Percentiles rank a stretch among this genome's conserved stretches.
Conservation (phyloP, 2,888 invertebrate genomes). For the Scaptomyza caliginosa region DNA sequence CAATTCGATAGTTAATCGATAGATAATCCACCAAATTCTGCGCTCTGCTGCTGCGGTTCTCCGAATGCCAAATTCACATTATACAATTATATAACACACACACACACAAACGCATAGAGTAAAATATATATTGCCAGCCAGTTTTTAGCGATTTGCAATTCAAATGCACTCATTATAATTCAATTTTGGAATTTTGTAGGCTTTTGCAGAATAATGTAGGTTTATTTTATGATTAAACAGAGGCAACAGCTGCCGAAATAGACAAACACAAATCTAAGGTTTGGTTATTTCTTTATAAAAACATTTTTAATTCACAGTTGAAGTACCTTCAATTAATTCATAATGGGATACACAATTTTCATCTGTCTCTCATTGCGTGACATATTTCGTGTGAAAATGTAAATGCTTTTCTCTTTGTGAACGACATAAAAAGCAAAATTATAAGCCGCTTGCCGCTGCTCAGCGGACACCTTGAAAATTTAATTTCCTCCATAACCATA, state of each 20-base stretch:
- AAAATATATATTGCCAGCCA: background rate
- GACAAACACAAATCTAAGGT: background rate
- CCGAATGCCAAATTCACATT: conserved; percentile 10
- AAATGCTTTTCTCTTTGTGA: background rate
- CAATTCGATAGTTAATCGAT: conserved; percentile 60
- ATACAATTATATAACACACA: conserved; percentile 9
- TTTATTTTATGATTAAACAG: background rate
- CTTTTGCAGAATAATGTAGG: background rate
- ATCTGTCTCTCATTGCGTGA: background rate
- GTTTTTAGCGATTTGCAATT: background rate
- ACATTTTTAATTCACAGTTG: background rate
- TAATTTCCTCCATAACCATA: conserved; percentile 64
- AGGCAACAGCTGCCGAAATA: background rate
- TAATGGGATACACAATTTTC: background rate
- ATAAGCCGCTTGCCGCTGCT: conserved; percentile 45
- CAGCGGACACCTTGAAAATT: conserved; percentile 39
- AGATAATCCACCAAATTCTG: conserved; percentile 31
- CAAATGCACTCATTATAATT: conserved; percentile 22
- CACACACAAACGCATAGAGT: background rate
- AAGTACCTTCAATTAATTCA: background rate
- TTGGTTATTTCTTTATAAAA: background rate
- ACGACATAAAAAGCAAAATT: conserved; percentile 30
- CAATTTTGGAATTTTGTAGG: conserved; percentile 15
- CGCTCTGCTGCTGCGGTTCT: conserved; percentile 23
- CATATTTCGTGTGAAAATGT: background rate